Evolutionary conservation across 2,888 invertebrate species (phyloP), one percentile per base, ranked within the genome.

Genomic region (Platycnemis pennipes): DNA sequence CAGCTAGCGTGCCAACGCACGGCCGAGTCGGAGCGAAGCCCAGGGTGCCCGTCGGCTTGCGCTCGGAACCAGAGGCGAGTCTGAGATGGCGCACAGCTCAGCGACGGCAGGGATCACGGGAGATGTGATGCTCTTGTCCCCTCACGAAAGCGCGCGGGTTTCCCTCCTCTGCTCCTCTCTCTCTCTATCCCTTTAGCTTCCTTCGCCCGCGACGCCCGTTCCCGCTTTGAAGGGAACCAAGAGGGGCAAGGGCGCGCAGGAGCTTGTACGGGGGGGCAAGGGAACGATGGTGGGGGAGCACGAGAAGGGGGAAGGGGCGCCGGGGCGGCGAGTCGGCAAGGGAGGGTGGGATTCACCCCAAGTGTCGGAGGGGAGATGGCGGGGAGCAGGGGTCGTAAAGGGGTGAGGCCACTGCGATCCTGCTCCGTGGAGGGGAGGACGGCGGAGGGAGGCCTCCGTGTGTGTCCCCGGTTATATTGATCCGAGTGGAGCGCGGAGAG

Each of bases 401-500:
- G 89, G 42, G 56, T 31, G 56, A 26, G 53, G 31, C 89, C 56
- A 37, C 89, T 53, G 56, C 53, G 89, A 56, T 87, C 45, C 45
- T 88, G 88, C 88, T 45, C 44, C 19, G 77, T 46, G 56, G 89
- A 56, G 53, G 49, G 37, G 89, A 37, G 56, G 56, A n/a, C 37
- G 91, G 44, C 42, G 45, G 44, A n/a, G 42, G 26, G 88, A 53
- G 22, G 53, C 42, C 31, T 11, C 11, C 8, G 91, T 13, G 91
- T 91, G 91, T 91, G 91, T 91, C 91, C 91, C 91, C 69, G 91
- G 91, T 91, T 91, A 91, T 91, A 91, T 91, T 91, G 91, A 91
- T 91, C 91, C 91, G 91, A 77, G 45, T 37, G 88, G 88, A 44
- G 89, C 89, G 89, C 31, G 42, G 89, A 53, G 87, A 5, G 87